Conservation (phyloP, 2,113 vertebrate species). For the Lepisosteus osseus region DNA sequence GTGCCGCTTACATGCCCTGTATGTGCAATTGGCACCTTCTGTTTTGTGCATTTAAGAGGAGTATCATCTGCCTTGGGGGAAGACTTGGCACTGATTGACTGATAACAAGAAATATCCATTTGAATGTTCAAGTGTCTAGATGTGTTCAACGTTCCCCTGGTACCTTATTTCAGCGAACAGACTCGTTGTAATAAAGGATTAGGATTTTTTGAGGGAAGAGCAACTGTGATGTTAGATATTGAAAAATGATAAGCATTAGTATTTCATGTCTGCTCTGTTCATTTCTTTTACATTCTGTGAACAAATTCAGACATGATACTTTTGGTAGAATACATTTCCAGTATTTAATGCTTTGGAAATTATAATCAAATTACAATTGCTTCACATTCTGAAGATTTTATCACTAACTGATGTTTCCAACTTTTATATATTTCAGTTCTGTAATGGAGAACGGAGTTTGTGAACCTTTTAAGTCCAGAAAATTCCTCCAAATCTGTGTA, state of each 20-base stretch:
- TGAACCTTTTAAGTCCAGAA: too few species aligned
- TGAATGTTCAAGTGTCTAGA: constrained; percentile 17
- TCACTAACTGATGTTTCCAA: too few species aligned
- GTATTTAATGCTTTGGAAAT: too few species aligned
- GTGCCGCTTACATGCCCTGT: constrained; percentile 24
- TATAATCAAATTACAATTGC: too few species aligned
- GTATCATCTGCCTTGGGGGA: constrained; percentile 7
- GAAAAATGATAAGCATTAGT: constrained; percentile 32
- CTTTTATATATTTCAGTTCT: too few species aligned
- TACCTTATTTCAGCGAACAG: constrained; percentile 16
- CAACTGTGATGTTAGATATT: constrained; percentile 33
- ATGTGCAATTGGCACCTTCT: constrained; percentile 29
- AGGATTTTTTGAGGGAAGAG: constrained; percentile 28
- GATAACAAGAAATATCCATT: constrained; percentile 34
- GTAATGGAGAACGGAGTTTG: too few species aligned
- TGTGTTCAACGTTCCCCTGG: constrained; percentile 19
- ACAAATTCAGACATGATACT: too few species aligned
- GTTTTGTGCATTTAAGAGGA: constrained; percentile 5
- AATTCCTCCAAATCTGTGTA: too few species aligned
- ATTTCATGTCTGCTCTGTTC: constrained; percentile 3
- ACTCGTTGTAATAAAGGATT: constrained; percentile 26
- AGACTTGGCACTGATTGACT: constrained; percentile 26
- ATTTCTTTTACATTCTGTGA: too few species aligned
- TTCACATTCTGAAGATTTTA: too few species aligned
- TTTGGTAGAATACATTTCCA: too few species aligned